Percentiles rank a stretch among this genome's conserved stretches.
Conservation (phyloP, 2,888 invertebrate species). For the Geotrupes spiniger region DNA sequence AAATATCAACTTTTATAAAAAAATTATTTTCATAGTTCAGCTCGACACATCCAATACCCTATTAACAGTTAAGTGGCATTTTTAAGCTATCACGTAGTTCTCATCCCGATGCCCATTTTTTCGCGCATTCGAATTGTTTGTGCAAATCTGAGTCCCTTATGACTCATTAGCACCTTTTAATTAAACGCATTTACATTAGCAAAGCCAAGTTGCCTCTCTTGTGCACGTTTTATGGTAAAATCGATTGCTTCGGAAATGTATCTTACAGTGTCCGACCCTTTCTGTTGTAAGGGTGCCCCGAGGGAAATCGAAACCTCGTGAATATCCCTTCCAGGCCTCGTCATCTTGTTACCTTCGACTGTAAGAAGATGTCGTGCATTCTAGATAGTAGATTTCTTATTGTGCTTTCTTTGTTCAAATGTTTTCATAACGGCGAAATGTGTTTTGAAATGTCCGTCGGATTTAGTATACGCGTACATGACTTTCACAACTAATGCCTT, state of each 20-base stretch:
- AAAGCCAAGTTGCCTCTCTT: not conserved
- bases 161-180: constrained; percentile 7
- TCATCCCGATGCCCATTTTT: too few species aligned
- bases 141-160: not conserved
- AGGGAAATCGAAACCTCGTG: constrained; percentile 29
- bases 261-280: constrained; percentile 18
- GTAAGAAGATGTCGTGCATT: constrained; percentile 25
- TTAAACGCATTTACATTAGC: not conserved
- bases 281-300: constrained; percentile 25
- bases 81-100: too few species aligned
- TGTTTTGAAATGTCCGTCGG: not conserved
- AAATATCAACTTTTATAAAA: too few species aligned
- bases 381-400: constrained; percentile 22
- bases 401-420: constrained; percentile 1
- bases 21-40: too few species aligned
- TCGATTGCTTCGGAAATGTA: constrained; percentile 13
- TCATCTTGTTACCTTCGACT: constrained; percentile 29
- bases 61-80: too few species aligned
- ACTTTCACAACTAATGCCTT: too few species aligned
- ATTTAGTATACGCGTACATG: too few species aligned
- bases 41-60: too few species aligned
- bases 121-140: too few species aligned
- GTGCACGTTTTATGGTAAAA: constrained; percentile 12
- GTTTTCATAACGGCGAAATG: constrained; percentile 3
- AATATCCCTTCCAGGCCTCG: constrained; percentile 25